Evolutionary conservation across 2,797 vertebrate genomes (phyloP).

Genomic region (Pitangus sulphuratus): DNA sequence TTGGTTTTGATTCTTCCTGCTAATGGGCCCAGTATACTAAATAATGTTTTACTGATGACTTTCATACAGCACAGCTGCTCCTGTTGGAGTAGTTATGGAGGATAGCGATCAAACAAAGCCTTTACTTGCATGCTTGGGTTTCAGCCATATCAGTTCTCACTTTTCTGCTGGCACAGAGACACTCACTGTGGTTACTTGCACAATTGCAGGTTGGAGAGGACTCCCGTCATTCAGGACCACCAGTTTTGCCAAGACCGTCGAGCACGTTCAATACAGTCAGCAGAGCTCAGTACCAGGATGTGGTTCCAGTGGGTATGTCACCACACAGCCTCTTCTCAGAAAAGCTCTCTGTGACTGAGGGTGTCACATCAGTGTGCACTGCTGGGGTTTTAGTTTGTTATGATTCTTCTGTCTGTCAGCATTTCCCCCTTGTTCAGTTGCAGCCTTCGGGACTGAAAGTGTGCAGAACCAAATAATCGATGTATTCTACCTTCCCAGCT

Average conservation of each 20-base stretch:
- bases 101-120: background rate
- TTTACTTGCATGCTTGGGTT: accelerated
- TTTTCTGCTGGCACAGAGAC: background rate
- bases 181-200: background rate
- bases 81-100: background rate
- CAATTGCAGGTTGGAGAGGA: constrained; percentile 90
- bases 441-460: background rate
- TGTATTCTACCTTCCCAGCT: background rate
- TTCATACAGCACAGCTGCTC: background rate
- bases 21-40: background rate
- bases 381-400: background rate
- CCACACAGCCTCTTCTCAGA: background rate
- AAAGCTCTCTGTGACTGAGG: background rate
- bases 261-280: constrained; percentile 93
- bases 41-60: background rate
- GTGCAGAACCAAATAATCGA: background rate
- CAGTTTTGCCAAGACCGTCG: constrained; percentile 88
- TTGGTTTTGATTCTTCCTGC: background rate
- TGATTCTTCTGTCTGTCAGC: background rate
- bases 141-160: background rate
- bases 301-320: constrained; percentile 93
- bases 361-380: background rate
- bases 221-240: constrained; percentile 87
- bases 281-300: constrained; percentile 91
- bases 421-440: background rate